Evolutionary conservation across 1,140 invertebrate species (phyloP), one percentile per base, ranked within the genome.

Genomic region (Ceratosolen fusciceps): DNA sequence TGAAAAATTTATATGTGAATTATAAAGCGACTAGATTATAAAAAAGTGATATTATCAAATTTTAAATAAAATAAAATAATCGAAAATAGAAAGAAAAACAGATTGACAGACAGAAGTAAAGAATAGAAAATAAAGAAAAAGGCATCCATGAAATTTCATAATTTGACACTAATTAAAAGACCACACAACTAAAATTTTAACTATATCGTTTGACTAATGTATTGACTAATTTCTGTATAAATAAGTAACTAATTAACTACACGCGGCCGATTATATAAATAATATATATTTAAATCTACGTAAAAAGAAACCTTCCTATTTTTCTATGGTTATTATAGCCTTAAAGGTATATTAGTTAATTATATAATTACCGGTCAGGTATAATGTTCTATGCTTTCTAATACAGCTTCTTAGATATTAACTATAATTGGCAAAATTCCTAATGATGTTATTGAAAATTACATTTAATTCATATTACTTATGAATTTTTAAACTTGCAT

Each of bases 101-200:
- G 34, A 81, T 68, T 73, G 34, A 81, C 24, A 83, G 19, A 84
- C 21, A 83, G 29, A 85, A 75, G 83, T 34, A 84, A 47, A 83
- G 77, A 67, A 79, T n/a, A n/a, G n/a, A 67, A 62, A 83, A 75
- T n/a, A 79, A 84, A 88, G 77, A 87, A 84, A 87, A 87, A 89
- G 85, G 89, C 90, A 91, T 91, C 87, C 91, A 92, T 92, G 91
- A 92, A 92, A 92, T 92, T 92, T 92, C 91, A 92, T 92, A 92
- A 92, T 90, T 90, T 88, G 86, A 90, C 87, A 89, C 88, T 89
- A 90, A 88, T 88, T 84, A 74, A 88, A 90, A 89, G 83, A 89
- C 87, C 89, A 90, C 89, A 90, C 88, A 90, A 90, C 90, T 90
- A 90, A 90, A 82, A 86, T 83, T 89, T 84, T 82, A 83, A 87